A percentile compares a stretch with the other conserved stretches of the same genome.
phyloP scores from a whole-genome alignment of 1,140 invertebrate species.

The Drosophila arawakana region DNA sequence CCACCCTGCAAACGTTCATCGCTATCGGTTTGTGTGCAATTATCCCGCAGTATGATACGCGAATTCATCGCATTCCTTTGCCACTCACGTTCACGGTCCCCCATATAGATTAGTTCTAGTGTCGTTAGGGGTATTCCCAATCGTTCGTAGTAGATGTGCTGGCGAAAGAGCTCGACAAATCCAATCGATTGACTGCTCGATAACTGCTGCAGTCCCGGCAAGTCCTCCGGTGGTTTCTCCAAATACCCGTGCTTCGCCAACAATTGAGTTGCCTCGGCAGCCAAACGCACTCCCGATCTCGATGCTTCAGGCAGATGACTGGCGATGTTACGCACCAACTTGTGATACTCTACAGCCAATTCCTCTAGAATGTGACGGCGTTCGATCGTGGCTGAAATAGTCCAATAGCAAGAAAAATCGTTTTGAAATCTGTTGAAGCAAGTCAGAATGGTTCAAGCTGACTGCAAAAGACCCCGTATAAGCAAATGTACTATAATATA shows the following conservation, averaged over 20 bases:
- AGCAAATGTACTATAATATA: too few species aligned
- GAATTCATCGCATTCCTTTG: not conserved
- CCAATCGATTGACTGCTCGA: not conserved
- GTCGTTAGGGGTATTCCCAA: constrained; percentile 36
- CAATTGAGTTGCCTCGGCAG: not conserved
- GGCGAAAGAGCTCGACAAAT: constrained; percentile 40
- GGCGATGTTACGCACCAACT: constrained; percentile 12
- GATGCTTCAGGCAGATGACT: not conserved
- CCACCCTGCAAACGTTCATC: constrained; percentile 1
- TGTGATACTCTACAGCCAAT: constrained; percentile 2
- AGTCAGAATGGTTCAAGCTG: too few species aligned
- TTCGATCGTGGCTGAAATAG: not conserved
- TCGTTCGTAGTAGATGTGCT: constrained; percentile 25
- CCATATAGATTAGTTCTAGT: constrained; percentile 40
- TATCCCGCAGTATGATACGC: not conserved
- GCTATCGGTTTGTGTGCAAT: constrained; percentile 9
- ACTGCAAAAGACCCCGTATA: too few species aligned
- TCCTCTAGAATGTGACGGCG: not conserved
- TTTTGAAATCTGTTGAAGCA: not conserved
- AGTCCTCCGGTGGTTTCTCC: not conserved
- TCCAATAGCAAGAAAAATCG: too few species aligned
- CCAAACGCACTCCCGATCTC: not conserved
- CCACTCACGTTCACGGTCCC: not conserved
- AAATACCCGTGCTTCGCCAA: not conserved
- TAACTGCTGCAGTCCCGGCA: not conserved